phyloP scores from a whole-genome alignment of 2,888 invertebrate genomes.

The Pecten maximus region DNA sequence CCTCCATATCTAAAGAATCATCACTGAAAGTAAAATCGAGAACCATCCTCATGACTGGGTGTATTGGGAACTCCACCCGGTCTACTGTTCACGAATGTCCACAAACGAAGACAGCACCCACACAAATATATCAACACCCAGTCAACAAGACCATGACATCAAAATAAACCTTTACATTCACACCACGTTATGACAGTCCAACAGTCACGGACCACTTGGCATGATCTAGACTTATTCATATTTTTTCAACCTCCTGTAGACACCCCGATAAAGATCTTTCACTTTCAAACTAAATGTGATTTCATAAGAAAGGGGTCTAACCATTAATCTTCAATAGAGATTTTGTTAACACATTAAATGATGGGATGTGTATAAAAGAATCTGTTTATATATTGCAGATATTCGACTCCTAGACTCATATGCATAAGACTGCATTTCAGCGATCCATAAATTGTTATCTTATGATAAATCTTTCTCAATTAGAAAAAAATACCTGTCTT shows the following conservation, averaged over 20 bases:
- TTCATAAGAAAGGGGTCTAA: not conserved
- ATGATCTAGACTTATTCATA: not conserved
- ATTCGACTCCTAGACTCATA: too few relatives aligned
- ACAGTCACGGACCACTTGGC: not conserved
- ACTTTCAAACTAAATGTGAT: slow-evolving; percentile 23
- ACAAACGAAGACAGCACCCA: not conserved
- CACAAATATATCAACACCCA: not conserved
- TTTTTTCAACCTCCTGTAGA: not conserved
- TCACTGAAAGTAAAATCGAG: not conserved
- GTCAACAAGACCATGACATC: not conserved
- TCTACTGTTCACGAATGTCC: not conserved
- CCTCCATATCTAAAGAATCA: not conserved
- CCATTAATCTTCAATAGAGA: not conserved
- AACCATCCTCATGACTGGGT: not conserved
- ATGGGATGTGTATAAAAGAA: not conserved
- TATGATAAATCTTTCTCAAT: not conserved
- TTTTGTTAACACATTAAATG: not conserved
- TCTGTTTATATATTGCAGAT: not conserved
- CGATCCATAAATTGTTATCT: not conserved
- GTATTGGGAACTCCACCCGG: not conserved
- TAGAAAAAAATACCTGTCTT: not conserved
- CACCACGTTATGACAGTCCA: not conserved
- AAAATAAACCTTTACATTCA: not conserved
- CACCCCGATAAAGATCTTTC: slow-evolving; percentile 16
- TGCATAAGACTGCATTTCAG: too few relatives aligned